Evolutionary conservation across 2,797 vertebrate species (phyloP).

Genomic region (Vespertilio murinus): DNA sequence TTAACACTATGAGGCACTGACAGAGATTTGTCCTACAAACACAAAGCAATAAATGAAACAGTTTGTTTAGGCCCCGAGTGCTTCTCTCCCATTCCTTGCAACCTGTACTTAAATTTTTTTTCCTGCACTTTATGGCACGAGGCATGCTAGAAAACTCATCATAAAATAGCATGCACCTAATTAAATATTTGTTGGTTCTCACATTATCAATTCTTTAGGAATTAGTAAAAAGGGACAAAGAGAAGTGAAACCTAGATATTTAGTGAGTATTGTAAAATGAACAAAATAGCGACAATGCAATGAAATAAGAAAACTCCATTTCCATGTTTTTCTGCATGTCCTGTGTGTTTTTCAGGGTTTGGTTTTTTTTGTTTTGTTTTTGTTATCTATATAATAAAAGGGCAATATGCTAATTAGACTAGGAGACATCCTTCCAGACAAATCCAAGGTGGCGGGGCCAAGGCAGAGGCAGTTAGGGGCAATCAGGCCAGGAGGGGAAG

Average conservation of each 20-base stretch:
- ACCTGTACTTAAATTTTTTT: neutral
- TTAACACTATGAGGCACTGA: constrained; percentile 6
- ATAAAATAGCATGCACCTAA: neutral
- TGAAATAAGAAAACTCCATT: neutral
- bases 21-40: neutral
- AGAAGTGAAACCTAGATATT: neutral
- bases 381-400: no score
- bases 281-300: neutral
- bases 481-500: no score
- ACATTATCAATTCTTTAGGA: constrained; percentile 7
- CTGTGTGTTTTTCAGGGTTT: neutral
- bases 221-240: constrained; percentile 28
- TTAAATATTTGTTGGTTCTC: neutral
- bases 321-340: neutral
- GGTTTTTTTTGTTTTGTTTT: no score
- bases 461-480: no score
- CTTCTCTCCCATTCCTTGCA: neutral
- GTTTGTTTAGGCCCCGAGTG: neutral
- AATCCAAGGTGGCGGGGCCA: no score
- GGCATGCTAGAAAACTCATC: neutral
- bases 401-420: no score
- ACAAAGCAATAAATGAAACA: neutral
- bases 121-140: neutral
- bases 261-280: neutral
- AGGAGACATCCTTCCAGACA: no score